Evolutionary conservation across 2,113 vertebrate species (phyloP).

Genomic region (Pteronura brasiliensis): DNA sequence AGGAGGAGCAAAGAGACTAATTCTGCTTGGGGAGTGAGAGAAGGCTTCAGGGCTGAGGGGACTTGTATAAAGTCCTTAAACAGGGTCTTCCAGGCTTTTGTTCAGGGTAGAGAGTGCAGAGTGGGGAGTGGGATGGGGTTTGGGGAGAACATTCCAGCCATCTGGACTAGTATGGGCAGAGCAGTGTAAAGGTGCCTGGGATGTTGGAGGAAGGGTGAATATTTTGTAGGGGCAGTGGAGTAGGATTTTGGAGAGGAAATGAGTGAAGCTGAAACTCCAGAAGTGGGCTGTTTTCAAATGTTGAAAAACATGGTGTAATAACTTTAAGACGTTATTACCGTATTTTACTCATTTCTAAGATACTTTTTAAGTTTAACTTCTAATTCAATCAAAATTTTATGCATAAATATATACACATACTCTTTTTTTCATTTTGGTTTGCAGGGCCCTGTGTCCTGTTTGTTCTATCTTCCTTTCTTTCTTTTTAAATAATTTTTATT

Average conservation of each 20-base stretch:
- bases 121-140: not conserved
- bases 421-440: not conserved
- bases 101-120: not conserved
- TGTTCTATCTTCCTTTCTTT: not conserved
- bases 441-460: not conserved
- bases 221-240: not conserved
- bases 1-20: not conserved
- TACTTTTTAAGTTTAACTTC: not conserved
- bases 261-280: not conserved
- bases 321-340: not conserved
- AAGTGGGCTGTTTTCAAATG: not conserved
- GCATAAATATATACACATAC: not conserved
- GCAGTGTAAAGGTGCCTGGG: not conserved
- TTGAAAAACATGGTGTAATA: not conserved
- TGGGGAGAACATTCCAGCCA: not conserved
- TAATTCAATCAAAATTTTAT: not conserved
- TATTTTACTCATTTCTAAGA: not conserved
- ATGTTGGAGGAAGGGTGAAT: not conserved
- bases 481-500: not conserved
- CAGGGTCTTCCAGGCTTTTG: not conserved
- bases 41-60: not conserved
- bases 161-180: not conserved
- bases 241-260: not conserved
- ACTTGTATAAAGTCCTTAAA: not conserved
- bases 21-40: not conserved